phyloP scores from a whole-genome alignment of 1,140 invertebrate genomes.

The Caerostris extrusa region DNA sequence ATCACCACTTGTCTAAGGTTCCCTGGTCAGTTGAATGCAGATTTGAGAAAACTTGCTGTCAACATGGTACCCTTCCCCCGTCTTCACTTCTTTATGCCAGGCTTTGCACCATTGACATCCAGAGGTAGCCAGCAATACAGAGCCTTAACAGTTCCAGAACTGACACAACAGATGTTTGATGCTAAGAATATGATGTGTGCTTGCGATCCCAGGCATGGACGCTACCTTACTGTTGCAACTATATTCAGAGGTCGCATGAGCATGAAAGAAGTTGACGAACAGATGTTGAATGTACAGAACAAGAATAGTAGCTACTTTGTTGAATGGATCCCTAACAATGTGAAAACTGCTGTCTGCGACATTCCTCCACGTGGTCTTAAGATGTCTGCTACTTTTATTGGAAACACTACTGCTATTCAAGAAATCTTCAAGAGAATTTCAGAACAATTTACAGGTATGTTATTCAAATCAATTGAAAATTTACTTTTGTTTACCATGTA shows the following conservation, averaged over 20 bases:
- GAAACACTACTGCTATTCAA: constrained; percentile 93
- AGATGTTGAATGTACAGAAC: constrained; percentile 91
- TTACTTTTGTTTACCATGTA: no score
- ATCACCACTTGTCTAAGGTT: constrained; percentile 90
- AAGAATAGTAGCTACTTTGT: constrained; percentile 88
- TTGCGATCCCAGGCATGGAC: constrained; percentile 86
- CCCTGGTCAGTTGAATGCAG: constrained; percentile 87
- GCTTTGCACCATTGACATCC: constrained; percentile 86
- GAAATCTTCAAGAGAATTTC: constrained; percentile 90
- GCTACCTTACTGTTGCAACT: constrained; percentile 92
- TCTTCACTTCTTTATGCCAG: constrained; percentile 84
- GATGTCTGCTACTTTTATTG: constrained; percentile 95
- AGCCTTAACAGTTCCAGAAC: constrained; percentile 90
- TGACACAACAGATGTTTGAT: constrained; percentile 91
- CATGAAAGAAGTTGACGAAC: constrained; percentile 91
- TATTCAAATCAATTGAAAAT: no score
- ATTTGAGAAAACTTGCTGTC: constrained; percentile 95
- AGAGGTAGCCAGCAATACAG: constrained; percentile 91
- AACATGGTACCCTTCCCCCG: constrained; percentile 96
- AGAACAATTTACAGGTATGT: constrained; percentile 86
- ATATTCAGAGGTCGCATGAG: constrained; percentile 97
- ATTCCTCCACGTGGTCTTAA: constrained; percentile 94
- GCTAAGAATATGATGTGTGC: constrained; percentile 90
- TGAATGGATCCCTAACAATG: constrained; percentile 83
- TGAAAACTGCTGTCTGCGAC: constrained; percentile 85